Conservation (phyloP, 2,113 vertebrate species). For the Takifugu flavidus region DNA sequence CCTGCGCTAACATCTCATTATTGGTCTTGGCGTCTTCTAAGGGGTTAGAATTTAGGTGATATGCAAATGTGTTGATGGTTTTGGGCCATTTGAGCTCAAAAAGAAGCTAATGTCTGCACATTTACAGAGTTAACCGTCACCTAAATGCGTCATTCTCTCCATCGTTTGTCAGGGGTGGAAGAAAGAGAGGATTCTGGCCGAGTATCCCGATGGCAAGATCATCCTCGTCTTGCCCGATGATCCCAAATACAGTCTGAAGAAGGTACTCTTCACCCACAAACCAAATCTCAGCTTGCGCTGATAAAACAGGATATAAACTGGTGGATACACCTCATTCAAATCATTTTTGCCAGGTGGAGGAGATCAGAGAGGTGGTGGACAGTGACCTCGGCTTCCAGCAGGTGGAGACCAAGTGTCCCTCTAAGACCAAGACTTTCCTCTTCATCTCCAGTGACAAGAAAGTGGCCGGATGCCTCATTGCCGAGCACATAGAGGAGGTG, state of each 20-base stretch:
- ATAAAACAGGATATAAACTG: too few relatives aligned
- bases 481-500: conserved; percentile 98
- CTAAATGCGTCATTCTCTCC: neutral
- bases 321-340: neutral
- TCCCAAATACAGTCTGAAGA: conserved; percentile 96
- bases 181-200: conserved; percentile 93
- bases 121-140: neutral
- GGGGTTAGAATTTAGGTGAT: neutral
- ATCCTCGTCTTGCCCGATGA: conserved; percentile 98
- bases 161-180: conserved; percentile 87
- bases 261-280: conserved; percentile 72
- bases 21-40: neutral
- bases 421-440: conserved; percentile 95
- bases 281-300: too few relatives aligned
- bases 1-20: neutral
- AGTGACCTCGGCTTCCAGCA: conserved; percentile 98
- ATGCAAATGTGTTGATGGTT: too few relatives aligned
- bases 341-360: conserved; percentile 82
- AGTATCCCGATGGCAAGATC: conserved; percentile 97
- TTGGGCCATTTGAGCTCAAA: neutral
- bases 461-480: conserved; percentile 94
- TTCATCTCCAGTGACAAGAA: conserved; percentile 98
- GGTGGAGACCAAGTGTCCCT: conserved; percentile 90
- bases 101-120: neutral
- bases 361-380: conserved; percentile 99